Conservation (phyloP, 2,113 vertebrate genomes). For the Tonatia bakeri region DNA sequence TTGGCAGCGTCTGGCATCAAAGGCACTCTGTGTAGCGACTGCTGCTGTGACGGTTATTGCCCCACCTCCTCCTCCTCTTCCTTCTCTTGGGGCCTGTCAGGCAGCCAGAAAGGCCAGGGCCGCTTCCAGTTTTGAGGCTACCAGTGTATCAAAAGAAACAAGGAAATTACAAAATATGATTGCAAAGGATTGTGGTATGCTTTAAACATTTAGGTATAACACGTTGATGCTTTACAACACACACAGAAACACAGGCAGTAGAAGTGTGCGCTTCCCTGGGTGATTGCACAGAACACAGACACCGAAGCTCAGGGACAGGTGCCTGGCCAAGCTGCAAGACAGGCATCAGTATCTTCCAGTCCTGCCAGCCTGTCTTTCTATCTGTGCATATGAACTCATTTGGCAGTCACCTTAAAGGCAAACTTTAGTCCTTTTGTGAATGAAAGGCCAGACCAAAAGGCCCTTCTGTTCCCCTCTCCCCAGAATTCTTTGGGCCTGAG, state of each 20-base stretch:
- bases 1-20: neutral
- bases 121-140: neutral
- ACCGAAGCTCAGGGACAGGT: neutral
- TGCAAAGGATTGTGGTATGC: neutral
- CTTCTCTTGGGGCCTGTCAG: neutral
- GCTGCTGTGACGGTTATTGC: neutral
- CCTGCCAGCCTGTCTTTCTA: neutral
- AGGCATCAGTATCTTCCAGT: neutral
- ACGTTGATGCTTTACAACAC: neutral
- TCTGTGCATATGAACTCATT: neutral
- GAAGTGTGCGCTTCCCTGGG: neutral
- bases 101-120: neutral
- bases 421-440: neutral
- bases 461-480: neutral
- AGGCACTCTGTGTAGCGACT: neutral
- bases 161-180: slow-evolving; percentile 42
- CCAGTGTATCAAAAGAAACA: neutral
- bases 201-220: neutral
- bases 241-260: neutral
- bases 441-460: neutral
- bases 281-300: neutral
- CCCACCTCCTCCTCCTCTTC: neutral
- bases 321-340: neutral
- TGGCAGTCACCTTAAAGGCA: slow-evolving; percentile 4
- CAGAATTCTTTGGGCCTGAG: neutral